Conservation (phyloP, 2,888 invertebrate genomes). For the Diogma glabrata region DNA sequence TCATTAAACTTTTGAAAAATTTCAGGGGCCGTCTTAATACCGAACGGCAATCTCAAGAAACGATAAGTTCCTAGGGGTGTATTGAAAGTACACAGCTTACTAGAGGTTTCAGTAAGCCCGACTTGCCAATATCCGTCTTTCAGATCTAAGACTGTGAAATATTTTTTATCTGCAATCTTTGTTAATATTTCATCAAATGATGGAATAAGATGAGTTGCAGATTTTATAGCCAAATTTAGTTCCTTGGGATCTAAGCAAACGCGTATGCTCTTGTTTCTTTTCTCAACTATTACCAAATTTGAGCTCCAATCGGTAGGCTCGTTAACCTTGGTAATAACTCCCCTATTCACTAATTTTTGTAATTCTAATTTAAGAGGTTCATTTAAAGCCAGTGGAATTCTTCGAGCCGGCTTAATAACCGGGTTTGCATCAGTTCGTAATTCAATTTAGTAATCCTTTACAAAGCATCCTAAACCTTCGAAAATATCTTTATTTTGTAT, state of each 20-base stretch:
- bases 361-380: slow-evolving; percentile 4
- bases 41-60: slow-evolving; percentile 1
- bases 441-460: slow-evolving; percentile 3
- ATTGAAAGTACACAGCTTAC: slow-evolving; percentile 21
- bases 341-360: background rate
- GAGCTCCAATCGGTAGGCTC: background rate
- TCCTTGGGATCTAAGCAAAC: background rate
- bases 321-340: slow-evolving; percentile 5
- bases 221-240: slow-evolving; percentile 6
- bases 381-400: background rate
- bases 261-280: background rate
- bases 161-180: slow-evolving; percentile 20
- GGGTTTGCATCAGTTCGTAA: background rate
- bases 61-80: slow-evolving; percentile 16
- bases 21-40: slow-evolving; percentile 7
- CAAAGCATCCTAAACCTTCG: background rate
- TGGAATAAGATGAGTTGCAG: no score
- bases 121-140: slow-evolving; percentile 18
- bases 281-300: slow-evolving; percentile 11
- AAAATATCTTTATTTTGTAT: no score
- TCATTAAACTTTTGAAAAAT: slow-evolving; percentile 18
- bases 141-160: slow-evolving; percentile 21
- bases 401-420: background rate
- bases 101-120: slow-evolving; percentile 15
- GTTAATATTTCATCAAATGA: slow-evolving; percentile 21